phyloP scores from a whole-genome alignment of 2,888 invertebrate genomes.

The Dasysyrphus albostriatus region DNA sequence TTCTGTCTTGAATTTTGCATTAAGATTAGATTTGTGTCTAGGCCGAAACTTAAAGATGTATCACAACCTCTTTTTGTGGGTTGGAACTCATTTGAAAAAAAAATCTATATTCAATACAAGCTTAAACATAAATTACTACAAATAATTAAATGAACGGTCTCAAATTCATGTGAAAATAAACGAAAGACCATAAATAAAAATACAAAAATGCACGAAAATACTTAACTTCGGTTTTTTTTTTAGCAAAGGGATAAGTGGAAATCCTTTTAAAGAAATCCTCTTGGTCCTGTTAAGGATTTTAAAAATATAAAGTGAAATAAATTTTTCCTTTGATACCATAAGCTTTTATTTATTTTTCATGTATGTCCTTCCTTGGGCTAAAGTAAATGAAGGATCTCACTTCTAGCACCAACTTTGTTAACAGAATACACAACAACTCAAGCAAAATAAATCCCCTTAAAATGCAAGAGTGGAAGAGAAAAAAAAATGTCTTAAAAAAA shows the following conservation, averaged over 20 bases:
- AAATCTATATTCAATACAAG: not conserved
- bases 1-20: too few relatives aligned
- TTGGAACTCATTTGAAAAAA: not conserved
- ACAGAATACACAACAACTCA: not conserved
- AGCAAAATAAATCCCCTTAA: not conserved
- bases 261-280: constrained; percentile 12
- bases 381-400: constrained; percentile 17
- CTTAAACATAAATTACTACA: not conserved
- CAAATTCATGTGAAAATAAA: not conserved
- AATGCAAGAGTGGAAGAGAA: not conserved
- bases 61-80: too few relatives aligned
- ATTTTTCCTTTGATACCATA: not conserved
- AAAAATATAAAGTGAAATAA: constrained; percentile 6
- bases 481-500: not conserved
- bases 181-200: not conserved
- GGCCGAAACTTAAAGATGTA: too few relatives aligned
- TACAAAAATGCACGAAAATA: not conserved
- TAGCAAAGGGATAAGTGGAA: not conserved
- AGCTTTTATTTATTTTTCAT: not conserved
- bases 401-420: not conserved
- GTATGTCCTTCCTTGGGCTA: not conserved
- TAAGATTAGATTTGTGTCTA: too few relatives aligned
- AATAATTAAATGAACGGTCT: not conserved
- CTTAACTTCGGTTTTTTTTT: not conserved
- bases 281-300: not conserved